Percentiles rank a stretch among this genome's conserved stretches.
Conservation (phyloP, 2,888 invertebrate species). For the Stenolophus ochropezus region DNA sequence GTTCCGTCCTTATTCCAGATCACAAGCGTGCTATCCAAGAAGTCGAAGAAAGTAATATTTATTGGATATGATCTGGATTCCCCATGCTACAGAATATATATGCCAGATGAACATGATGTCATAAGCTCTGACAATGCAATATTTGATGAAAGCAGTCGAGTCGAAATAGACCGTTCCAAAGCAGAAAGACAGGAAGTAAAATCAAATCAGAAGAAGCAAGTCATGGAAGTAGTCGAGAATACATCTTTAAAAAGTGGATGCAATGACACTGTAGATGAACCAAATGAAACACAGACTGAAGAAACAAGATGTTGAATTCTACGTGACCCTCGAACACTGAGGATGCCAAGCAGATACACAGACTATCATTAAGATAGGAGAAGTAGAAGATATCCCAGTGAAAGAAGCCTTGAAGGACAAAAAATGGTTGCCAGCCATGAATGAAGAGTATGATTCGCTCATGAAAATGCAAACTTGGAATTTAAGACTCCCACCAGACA, state of each 20-base stretch:
- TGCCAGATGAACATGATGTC: slow-evolving; percentile 60
- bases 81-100: slow-evolving; percentile 63
- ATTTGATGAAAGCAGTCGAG: slow-evolving; percentile 55
- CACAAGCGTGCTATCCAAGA: slow-evolving; percentile 18
- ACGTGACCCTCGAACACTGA: neutral
- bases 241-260: neutral
- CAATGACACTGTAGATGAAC: too few relatives aligned
- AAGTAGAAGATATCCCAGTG: too few relatives aligned
- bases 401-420: too few relatives aligned
- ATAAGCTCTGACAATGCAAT: slow-evolving; percentile 62
- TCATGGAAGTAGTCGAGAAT: neutral
- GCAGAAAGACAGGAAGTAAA: neutral
- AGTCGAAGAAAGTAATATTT: slow-evolving; percentile 43
- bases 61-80: slow-evolving; percentile 65
- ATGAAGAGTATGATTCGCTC: too few relatives aligned
- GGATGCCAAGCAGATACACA: neutral
- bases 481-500: too few relatives aligned
- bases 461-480: too few relatives aligned
- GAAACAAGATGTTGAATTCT: neutral
- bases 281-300: neutral
- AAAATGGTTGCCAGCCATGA: too few relatives aligned
- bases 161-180: neutral
- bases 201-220: neutral
- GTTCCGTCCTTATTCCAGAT: too few relatives aligned
- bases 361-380: neutral